A percentile compares a stretch with the other conserved stretches of the same genome.
Conservation (phyloP, 2,888 invertebrate species). For the Calephelis perditalis region DNA sequence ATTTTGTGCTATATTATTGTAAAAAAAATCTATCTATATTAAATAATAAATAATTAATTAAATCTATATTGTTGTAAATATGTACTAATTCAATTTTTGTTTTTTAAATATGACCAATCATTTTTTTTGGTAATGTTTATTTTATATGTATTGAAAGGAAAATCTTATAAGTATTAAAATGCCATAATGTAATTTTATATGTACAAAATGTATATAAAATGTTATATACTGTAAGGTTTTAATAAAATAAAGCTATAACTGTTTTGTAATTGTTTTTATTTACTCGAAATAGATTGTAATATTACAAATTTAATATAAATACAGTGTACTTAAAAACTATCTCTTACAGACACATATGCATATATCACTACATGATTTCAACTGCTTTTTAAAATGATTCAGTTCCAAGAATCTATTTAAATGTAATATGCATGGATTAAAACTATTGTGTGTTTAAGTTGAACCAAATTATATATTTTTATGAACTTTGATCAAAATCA, state of each 20-base stretch:
- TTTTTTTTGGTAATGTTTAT: neutral
- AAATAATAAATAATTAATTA: too few relatives aligned
- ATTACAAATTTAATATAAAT: neutral
- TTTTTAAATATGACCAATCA: neutral
- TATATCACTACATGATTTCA: too few relatives aligned
- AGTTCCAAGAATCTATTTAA: too few relatives aligned
- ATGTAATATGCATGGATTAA: neutral
- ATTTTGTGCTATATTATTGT: conserved; percentile 1
- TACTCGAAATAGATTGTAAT: neutral
- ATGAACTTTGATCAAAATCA: too few relatives aligned
- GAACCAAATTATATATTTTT: too few relatives aligned
- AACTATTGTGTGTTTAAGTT: neutral
- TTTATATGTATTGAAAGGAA: neutral
- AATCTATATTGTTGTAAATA: too few relatives aligned
- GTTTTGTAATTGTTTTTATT: neutral
- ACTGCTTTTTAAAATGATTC: too few relatives aligned
- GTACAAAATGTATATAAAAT: conserved; percentile 5
- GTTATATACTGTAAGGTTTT: too few relatives aligned
- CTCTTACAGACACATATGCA: too few relatives aligned
- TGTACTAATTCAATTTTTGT: too few relatives aligned
- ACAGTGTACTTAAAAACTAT: neutral
- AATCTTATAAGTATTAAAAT: neutral
- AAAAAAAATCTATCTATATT: too few relatives aligned
- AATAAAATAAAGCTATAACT: neutral
- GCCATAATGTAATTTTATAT: neutral